These are phyloP conservation scores for Epirrhoe tristata DNA, from an alignment of 2,888 invertebrate species.

Conservation along the genomic window DNA sequence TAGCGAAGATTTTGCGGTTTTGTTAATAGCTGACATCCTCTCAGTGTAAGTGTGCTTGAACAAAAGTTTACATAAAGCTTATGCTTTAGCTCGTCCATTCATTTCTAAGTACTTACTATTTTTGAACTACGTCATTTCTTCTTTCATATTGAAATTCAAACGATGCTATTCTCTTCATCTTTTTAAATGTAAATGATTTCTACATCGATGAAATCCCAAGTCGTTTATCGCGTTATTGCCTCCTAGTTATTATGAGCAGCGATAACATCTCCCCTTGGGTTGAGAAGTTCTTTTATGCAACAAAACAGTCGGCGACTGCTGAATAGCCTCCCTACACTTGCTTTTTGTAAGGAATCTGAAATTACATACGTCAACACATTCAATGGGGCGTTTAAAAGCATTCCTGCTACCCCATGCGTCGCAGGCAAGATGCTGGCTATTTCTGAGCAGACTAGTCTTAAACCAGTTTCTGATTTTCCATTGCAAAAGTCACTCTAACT, in stretches of 20 bases:
- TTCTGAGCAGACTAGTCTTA: constrained; percentile 49
- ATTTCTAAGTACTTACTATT: too few species aligned
- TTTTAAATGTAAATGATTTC: constrained; percentile 24
- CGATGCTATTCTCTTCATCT: constrained; percentile 4
- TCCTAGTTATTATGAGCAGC: constrained; percentile 48
- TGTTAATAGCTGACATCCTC: constrained; percentile 13
- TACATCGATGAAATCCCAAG: constrained; percentile 46
- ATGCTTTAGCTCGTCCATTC: too few species aligned
- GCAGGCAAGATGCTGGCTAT: constrained; percentile 53
- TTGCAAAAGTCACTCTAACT: constrained; percentile 15
- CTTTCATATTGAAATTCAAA: not conserved
- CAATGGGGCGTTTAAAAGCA: constrained; percentile 75
- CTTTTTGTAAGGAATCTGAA: constrained; percentile 73
- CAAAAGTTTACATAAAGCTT: not conserved
- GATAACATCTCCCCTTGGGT: constrained; percentile 58
- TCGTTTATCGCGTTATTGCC: constrained; percentile 50
- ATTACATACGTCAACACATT: constrained; percentile 76
- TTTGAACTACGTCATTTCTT: not conserved
- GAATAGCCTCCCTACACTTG: constrained; percentile 57
- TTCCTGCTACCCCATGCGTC: constrained; percentile 60
- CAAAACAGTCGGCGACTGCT: constrained; percentile 49
- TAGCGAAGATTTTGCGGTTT: constrained; percentile 13
- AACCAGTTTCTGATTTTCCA: constrained; percentile 26
- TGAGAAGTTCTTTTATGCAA: constrained; percentile 46
- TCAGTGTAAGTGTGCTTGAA: not conserved